Conservation (phyloP, 2,888 invertebrate genomes). For the Heteromyza rotundicornis region DNA sequence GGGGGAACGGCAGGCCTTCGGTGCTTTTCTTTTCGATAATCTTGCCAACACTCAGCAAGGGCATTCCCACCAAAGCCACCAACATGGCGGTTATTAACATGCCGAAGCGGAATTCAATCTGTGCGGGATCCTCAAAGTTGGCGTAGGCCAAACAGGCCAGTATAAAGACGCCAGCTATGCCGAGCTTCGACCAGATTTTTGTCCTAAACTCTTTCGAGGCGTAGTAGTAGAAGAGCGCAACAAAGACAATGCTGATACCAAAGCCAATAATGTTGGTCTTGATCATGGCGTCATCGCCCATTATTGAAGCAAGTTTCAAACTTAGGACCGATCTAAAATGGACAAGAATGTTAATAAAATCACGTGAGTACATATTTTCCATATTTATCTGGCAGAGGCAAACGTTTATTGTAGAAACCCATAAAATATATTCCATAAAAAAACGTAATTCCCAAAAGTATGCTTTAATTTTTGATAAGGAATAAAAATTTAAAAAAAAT, state of each 20-base stretch:
- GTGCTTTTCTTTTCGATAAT: conserved; percentile 84
- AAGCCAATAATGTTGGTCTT: conserved; percentile 79
- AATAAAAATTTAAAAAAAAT: too few species aligned
- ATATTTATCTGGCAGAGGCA: too few species aligned
- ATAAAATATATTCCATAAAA: too few species aligned
- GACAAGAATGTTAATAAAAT: too few species aligned
- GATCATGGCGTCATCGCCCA: conserved; percentile 78
- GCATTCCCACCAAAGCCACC: conserved; percentile 73
- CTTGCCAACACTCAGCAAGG: conserved; percentile 73
- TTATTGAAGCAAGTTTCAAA: conserved; percentile 76
- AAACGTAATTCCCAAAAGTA: too few species aligned
- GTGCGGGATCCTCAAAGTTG: conserved; percentile 68
- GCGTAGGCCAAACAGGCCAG: conserved; percentile 71
- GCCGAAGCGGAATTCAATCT: conserved; percentile 75
- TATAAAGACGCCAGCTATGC: conserved; percentile 66
- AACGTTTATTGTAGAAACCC: too few species aligned
- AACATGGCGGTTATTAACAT: conserved; percentile 68
- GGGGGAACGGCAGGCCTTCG: conserved; percentile 84
- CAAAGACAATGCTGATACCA: conserved; percentile 72
- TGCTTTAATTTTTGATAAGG: too few species aligned
- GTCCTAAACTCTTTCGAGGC: conserved; percentile 65
- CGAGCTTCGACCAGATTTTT: conserved; percentile 67
- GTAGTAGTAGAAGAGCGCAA: conserved; percentile 72
- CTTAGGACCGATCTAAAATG: conserved; percentile 74
- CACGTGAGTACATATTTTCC: too few species aligned